phyloP scores from a whole-genome alignment of 2,113 vertebrate species.

The Otis tarda region DNA sequence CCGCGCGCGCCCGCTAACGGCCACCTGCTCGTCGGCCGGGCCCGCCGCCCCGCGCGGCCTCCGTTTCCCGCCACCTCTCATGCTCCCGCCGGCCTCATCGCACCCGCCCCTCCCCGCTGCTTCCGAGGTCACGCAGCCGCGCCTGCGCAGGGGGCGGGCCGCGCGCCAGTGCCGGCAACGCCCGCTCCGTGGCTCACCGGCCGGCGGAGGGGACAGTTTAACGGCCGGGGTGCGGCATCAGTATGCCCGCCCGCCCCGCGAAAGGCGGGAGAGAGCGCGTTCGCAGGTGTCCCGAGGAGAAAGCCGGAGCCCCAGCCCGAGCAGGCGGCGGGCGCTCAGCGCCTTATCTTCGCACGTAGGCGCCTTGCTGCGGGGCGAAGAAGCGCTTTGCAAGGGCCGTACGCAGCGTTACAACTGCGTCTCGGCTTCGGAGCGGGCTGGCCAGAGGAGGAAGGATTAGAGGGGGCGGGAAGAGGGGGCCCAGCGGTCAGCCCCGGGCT shows the following conservation, averaged over 20 bases:
- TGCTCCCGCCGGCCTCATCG: too few relatives aligned
- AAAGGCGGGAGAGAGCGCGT: rapidly evolving
- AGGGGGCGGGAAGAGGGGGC: too few relatives aligned
- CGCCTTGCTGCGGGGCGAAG: too few relatives aligned
- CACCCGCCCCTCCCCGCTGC: too few relatives aligned
- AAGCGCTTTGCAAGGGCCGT: rapidly evolving
- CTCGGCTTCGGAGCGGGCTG: neutral
- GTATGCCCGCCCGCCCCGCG: too few relatives aligned
- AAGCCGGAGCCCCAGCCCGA: too few relatives aligned
- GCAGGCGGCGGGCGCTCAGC: rapidly evolving
- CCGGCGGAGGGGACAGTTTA: too few relatives aligned
- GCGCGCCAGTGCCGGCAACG: neutral
- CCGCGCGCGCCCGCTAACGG: too few relatives aligned
- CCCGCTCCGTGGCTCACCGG: neutral
- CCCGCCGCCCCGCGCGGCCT: neutral
- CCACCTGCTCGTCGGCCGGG: constrained; percentile 2
- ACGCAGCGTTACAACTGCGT: too few relatives aligned
- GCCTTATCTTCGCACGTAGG: rapidly evolving
- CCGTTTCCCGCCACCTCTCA: neutral
- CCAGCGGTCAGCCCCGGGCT: too few relatives aligned
- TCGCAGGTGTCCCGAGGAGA: neutral
- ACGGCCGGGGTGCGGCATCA: too few relatives aligned
- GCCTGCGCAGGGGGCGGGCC: neutral
- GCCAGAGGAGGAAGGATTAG: neutral
- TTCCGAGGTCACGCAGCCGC: too few relatives aligned